Conservation (phyloP, 1,140 invertebrate species). For the Neodiprion virginianus region DNA sequence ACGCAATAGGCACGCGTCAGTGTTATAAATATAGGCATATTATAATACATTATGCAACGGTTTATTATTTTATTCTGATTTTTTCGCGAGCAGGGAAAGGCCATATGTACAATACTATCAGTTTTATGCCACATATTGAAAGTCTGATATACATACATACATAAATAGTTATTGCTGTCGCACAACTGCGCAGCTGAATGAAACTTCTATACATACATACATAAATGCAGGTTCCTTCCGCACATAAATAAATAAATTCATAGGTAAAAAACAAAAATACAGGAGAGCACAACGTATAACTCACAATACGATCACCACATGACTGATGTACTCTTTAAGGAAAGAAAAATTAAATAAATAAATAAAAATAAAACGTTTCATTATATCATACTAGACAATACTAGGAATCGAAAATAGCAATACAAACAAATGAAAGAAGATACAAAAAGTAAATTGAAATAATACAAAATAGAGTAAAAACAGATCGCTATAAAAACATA, state of each 20-base stretch:
- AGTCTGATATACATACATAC: too few relatives aligned
- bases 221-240: background rate
- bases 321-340: constrained; percentile 4
- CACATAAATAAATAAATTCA: background rate
- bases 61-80: too few relatives aligned
- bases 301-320: background rate
- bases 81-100: too few relatives aligned
- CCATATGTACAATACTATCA: too few relatives aligned
- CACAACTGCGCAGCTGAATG: too few relatives aligned
- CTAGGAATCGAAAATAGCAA: background rate
- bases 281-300: background rate
- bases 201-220: too few relatives aligned
- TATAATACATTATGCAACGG: too few relatives aligned
- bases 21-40: too few relatives aligned
- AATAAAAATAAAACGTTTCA: background rate
- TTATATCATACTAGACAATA: background rate
- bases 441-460: background rate
- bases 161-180: too few relatives aligned
- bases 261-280: background rate
- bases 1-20: too few relatives aligned
- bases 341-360: background rate
- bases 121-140: too few relatives aligned
- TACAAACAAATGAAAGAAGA: background rate
- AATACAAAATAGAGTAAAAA: background rate
- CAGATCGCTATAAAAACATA: background rate